Percentiles rank a stretch among this genome's conserved stretches.
Conservation (phyloP, 2,113 vertebrate species). For the Colossoma macropomum region DNA sequence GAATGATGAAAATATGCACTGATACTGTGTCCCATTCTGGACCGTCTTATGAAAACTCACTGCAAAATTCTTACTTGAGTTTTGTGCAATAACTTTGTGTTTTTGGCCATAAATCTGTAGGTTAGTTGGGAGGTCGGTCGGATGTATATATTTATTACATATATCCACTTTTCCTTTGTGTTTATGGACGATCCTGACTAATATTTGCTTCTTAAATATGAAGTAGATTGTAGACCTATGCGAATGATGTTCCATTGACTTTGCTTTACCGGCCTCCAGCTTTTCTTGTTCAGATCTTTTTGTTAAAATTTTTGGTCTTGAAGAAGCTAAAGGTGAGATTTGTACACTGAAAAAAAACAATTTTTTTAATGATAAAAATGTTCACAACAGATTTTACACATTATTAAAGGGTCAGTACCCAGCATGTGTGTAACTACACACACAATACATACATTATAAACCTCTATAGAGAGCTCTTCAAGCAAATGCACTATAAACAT, state of each 20-base stretch:
- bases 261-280: not conserved
- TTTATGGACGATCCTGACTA: not conserved
- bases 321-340: not conserved
- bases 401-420: no score
- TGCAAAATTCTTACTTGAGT: constrained; percentile 1
- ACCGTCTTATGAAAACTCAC: not conserved
- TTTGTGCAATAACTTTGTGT: constrained; percentile 38
- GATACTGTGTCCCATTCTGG: constrained; percentile 60
- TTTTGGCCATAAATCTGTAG: not conserved
- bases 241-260: not conserved
- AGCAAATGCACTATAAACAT: not conserved
- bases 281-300: not conserved
- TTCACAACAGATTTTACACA: no score
- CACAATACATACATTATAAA: no score
- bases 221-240: not conserved
- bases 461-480: no score
- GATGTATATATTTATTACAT: not conserved
- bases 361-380: no score
- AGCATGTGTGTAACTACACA: no score
- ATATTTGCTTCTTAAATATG: not conserved
- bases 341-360: not conserved
- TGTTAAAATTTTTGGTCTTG: not conserved
- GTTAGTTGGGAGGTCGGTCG: not conserved
- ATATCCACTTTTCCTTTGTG: not conserved
- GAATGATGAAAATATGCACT: constrained; percentile 66